Conservation (phyloP, 2,888 invertebrate species). For the Pediacus dermestoides region DNA sequence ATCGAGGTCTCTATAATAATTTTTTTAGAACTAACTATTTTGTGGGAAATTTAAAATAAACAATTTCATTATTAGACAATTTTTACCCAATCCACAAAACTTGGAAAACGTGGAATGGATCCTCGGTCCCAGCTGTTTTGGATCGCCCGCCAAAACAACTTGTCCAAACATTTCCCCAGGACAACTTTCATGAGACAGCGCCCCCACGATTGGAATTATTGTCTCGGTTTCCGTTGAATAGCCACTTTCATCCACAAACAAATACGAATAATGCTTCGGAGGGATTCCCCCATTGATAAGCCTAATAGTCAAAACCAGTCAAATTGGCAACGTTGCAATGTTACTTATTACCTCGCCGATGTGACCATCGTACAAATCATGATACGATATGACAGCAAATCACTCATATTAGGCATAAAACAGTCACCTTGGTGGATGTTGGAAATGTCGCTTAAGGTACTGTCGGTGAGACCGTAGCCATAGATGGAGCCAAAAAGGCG, state of each 20-base stretch:
- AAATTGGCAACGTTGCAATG: slow-evolving; percentile 46
- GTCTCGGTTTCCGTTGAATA: slow-evolving; percentile 67
- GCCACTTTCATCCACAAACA: slow-evolving; percentile 73
- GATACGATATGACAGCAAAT: slow-evolving; percentile 55
- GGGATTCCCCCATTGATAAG: slow-evolving; percentile 4
- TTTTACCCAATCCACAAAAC: slow-evolving; percentile 47
- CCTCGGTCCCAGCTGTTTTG: slow-evolving; percentile 66
- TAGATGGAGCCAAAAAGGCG: slow-evolving; percentile 47
- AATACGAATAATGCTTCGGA: slow-evolving; percentile 39
- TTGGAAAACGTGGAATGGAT: slow-evolving; percentile 49
- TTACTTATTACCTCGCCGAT: slow-evolving; percentile 45
- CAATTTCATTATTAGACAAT: neutral
- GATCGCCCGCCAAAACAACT: slow-evolving; percentile 68
- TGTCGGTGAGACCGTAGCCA: neutral
- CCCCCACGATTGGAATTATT: slow-evolving; percentile 55
- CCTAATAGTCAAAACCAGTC: slow-evolving; percentile 48
- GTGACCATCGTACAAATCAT: slow-evolving; percentile 61
- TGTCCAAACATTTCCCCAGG: slow-evolving; percentile 45
- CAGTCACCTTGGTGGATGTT: slow-evolving; percentile 35
- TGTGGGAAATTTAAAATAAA: neutral
- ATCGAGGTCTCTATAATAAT: slow-evolving; percentile 59
- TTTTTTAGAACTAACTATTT: too few species aligned
- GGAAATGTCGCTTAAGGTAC: neutral
- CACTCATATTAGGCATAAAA: slow-evolving; percentile 52
- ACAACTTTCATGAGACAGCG: slow-evolving; percentile 29